A percentile compares a stretch with the other conserved stretches of the same genome.
Evolutionary conservation across 2,888 invertebrate species (phyloP).

Genomic region (Dryobota labecula): DNA sequence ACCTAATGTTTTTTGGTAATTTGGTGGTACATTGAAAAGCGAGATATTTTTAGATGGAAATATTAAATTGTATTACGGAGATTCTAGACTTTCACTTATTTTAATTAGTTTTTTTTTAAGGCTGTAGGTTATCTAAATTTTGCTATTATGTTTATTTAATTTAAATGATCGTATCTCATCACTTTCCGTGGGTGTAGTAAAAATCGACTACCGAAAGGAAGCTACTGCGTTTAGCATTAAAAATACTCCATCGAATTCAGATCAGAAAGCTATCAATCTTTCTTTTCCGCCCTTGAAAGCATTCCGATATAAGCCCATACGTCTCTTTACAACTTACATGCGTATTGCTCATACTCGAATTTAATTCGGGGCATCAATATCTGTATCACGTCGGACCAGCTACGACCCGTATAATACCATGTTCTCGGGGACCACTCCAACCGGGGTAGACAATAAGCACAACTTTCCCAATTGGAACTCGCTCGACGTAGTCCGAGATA

Average conservation of each 20-base stretch:
- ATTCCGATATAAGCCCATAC: conserved; percentile 38
- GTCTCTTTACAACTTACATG: conserved; percentile 6
- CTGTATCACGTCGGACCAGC: conserved; percentile 9
- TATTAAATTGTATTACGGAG: background rate
- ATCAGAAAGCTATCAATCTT: conserved; percentile 47
- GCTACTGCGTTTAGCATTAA: background rate
- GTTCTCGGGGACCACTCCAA: conserved; percentile 43
- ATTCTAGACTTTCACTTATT: background rate
- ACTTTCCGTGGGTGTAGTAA: background rate
- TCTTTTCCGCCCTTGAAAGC: conserved; percentile 49
- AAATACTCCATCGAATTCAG: conserved; percentile 17
- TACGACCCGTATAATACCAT: conserved; percentile 26
- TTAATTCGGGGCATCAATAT: conserved; percentile 36
- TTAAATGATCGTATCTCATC: background rate
- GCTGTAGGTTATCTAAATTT: background rate
- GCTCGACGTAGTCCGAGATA: conserved; percentile 62
- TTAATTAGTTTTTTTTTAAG: too few species aligned
- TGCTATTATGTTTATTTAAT: background rate
- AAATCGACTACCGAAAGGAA: background rate
- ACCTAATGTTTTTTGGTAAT: conserved; percentile 11
- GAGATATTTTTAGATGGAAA: conserved; percentile 1
- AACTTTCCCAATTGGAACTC: conserved; percentile 75
- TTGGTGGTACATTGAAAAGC: conserved; percentile 21
- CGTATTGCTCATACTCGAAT: conserved; percentile 17
- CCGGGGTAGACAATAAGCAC: conserved; percentile 54